Evolutionary conservation across 53 echinoderm and acorn worm genomes (phyloP), one percentile per base, ranked within the genome.

Genomic region (Arbacia lixula): DNA sequence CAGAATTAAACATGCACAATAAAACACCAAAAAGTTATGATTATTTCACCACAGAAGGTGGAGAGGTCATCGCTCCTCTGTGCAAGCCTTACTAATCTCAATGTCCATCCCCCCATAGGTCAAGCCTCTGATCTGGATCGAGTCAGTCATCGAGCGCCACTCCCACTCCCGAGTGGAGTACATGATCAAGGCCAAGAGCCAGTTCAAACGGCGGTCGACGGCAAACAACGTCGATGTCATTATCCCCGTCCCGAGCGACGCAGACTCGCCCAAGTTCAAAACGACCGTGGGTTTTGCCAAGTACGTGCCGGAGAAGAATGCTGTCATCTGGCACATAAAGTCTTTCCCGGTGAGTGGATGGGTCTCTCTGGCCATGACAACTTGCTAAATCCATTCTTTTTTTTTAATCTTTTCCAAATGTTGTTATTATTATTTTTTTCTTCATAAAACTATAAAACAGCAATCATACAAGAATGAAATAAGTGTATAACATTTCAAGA

Each of bases 141-240:
- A 99, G 81, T 99, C 99, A 0, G 99, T 99, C 21, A 99, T 99
- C 6, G 99, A 99, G 90, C 87, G 91, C 32, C 99, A 99, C 65
- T 92, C 99, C 17, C 99, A 99, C 74, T 94, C 94, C 41, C 88
- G 99, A 4, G 99, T 99, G 21, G 99, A 99, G 68, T 99, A 99
- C 94, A 99, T 99, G 99, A 92, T 99, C 76, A 99, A 99, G 53
- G 99, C 99, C 35, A 99, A 99, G 77, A 94, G 94, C 51, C 99
- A 99, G 75, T 99, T 99, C 86, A 99, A 99, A 67, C 84, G 99
- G 16, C 78, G 99, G 25, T 99, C 99, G 3, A 99, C 99, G 22
- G 99, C 99, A 33, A 99, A 99, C 87, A 99, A 99, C 43, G 99
- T 99, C 6, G 99, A 99, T 35, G 90, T 99, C 62, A 88, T 94